Evolutionary conservation across 2,113 vertebrate species (phyloP), one percentile per base, ranked within the genome.

Genomic region (Peromyscus californicus): DNA sequence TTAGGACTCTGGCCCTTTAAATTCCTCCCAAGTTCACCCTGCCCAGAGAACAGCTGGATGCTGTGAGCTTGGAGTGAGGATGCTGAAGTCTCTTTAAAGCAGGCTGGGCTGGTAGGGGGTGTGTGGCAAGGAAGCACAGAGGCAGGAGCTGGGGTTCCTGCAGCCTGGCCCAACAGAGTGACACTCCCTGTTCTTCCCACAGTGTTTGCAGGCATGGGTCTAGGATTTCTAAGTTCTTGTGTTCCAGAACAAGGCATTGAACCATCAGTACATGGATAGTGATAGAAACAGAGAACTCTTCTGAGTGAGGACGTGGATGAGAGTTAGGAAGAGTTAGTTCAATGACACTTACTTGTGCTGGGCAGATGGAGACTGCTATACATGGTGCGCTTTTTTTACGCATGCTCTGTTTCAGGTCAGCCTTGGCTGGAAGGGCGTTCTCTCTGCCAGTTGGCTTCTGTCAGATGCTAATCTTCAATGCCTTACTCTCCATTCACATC

Each of bases 301-400:
- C 48, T 59, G n/a, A 59, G 70, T 10, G 13, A 89, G 83, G 24
- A 65, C 16, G 26, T 85, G 61, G 82, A 6, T 24, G 7, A 85
- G 82, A 85, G 24, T 26, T 42, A n/a, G 61, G 61, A 67, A 85
- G 42, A 42, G 59, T 17, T 19, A 65, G 26, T 16, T 16, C 39
- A 33, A 5, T 65, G 83, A 29, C 17, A 29, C 13, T 61, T 61
- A 29, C 13, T 61, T 61, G 15, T 33, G 1, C 61, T 13, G 12
- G 57, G 59, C n/a, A 85, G 61, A 65, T 65, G 57, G n/a, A 12
- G 12, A 29, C 22, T 3, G 59, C 42, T 65, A 12, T 65, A 45
- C n/a, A 0, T 15, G 10, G 3, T 39, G 19, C 36, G 3, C n/a
- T 39, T 74, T 29, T 12, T 12, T 8, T 31, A 7, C 15, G 2